Base-by-base conservation (phyloP, 2,113 vertebrate genomes). In the Tupaia tana region DNA sequence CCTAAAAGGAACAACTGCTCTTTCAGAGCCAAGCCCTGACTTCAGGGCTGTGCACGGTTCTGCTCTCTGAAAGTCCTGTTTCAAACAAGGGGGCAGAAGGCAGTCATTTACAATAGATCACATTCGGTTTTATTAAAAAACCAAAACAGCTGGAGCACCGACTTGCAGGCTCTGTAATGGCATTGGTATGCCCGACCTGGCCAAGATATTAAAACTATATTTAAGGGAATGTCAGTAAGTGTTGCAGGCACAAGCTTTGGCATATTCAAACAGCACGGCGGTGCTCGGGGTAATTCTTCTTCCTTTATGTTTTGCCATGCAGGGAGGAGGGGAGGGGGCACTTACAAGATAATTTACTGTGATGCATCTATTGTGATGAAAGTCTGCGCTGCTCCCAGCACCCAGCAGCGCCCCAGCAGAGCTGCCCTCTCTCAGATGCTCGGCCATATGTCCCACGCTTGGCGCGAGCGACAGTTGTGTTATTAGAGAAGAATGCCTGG, bases 111-210 rank as follows among this genome's bases (percentile, higher is more conserved):
- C 94, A 93, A 90, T 86, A 73, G 90, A 97, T 94, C 95, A 82
- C 77, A 89, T 95, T 95, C 70, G 80, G 52, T 94, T 96, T 97
- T 95, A 95, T 94, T 91, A 92, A 94, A 86, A 95, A 96, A 79
- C 52, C 74, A 70, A 96, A 95, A 95, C 95, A 98, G 82, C 96
- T 92, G 93, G 95, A 75, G 64, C 95, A 96, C 88, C 97, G 93
- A 95, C 96, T 94, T 70, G 24, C 87, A 83, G 25, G 29, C 52
- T 90, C 84, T 70, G 89, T 96, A 85, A 92, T 81, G 83, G 61
- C 67, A 52, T 92, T 71, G 93, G 95, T 81, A 95, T 96, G 96
- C 91, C 84, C 84, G 54, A 93, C 93, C 95, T 93, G 92, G 90
- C 90, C 92, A 96, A 95, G 89, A 94, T 90, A 85, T 93, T 94